These are phyloP conservation scores for Phenacoccus solenopsis DNA, from an alignment of 1,140 invertebrate genomes.

Conservation along the genomic window DNA sequence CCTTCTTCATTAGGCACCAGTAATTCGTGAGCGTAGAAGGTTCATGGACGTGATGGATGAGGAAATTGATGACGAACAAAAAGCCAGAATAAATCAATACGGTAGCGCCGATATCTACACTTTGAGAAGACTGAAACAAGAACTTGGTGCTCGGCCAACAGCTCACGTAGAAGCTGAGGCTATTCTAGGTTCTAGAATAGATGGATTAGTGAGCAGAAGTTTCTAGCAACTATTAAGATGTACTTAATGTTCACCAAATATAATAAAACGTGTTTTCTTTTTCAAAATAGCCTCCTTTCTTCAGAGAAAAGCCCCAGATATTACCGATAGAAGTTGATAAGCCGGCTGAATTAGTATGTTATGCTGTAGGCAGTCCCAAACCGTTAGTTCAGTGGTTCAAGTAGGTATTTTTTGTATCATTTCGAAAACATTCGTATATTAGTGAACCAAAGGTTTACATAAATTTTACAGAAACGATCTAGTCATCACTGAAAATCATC, in stretches of 20 bases:
- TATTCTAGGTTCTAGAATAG: conserved; percentile 61
- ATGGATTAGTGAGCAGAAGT: conserved; percentile 39
- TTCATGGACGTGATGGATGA: conserved; percentile 94
- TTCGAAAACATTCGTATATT: background rate
- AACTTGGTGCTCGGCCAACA: conserved; percentile 62
- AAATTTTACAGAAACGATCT: conserved; percentile 54
- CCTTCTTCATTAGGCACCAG: conserved; percentile 51
- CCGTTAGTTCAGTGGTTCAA: conserved; percentile 93
- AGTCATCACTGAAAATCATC: conserved; percentile 62
- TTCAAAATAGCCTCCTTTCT: conserved; percentile 50
- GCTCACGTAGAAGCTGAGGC: conserved; percentile 73
- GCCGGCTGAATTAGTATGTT: conserved; percentile 63
- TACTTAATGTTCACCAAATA: background rate
- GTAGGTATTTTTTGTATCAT: conserved; percentile 31
- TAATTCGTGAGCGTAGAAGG: conserved; percentile 74
- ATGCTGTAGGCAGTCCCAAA: conserved; percentile 76
- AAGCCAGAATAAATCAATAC: conserved; percentile 63
- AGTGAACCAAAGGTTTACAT: background rate
- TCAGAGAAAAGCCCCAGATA: conserved; percentile 65
- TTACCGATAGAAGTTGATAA: conserved; percentile 66
- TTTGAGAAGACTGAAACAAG: conserved; percentile 60
- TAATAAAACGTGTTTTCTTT: no score
- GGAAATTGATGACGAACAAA: conserved; percentile 82
- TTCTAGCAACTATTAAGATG: background rate
- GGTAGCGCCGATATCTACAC: conserved; percentile 53